phyloP scores from a whole-genome alignment of 2,888 invertebrate genomes.

The Mylabris sibirica region DNA sequence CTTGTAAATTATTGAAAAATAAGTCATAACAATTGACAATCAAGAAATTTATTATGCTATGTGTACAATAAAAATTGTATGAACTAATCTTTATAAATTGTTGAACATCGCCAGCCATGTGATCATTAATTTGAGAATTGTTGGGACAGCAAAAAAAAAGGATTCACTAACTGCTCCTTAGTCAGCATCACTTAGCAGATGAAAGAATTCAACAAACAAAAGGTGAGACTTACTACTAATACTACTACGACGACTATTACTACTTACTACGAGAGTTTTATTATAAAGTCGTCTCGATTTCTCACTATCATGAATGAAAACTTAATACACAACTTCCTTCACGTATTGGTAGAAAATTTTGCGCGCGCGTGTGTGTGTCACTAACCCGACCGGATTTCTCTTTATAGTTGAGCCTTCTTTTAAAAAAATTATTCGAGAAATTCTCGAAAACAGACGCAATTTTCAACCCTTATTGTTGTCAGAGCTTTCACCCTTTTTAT shows the following conservation, averaged over 20 bases:
- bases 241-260: not conserved
- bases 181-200: no score
- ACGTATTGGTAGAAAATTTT: conserved; percentile 23
- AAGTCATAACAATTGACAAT: no score
- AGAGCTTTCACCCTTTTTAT: no score
- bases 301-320: conserved; percentile 28
- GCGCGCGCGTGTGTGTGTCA: conserved; percentile 22
- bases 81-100: no score
- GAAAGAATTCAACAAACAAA: not conserved
- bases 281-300: conserved; percentile 16
- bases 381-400: conserved; percentile 23
- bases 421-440: not conserved
- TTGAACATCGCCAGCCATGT: no score
- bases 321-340: conserved; percentile 33
- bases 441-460: not conserved
- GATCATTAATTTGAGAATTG: no score
- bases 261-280: not conserved
- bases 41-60: not conserved
- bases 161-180: not conserved
- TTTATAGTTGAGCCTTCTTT: not conserved
- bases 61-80: not conserved
- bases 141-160: not conserved
- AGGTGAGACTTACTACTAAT: not conserved
- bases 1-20: no score
- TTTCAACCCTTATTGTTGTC: not conserved